These are phyloP conservation scores for Ctena decussata DNA, from an alignment of 2,888 invertebrate genomes.

Conservation along the genomic window DNA sequence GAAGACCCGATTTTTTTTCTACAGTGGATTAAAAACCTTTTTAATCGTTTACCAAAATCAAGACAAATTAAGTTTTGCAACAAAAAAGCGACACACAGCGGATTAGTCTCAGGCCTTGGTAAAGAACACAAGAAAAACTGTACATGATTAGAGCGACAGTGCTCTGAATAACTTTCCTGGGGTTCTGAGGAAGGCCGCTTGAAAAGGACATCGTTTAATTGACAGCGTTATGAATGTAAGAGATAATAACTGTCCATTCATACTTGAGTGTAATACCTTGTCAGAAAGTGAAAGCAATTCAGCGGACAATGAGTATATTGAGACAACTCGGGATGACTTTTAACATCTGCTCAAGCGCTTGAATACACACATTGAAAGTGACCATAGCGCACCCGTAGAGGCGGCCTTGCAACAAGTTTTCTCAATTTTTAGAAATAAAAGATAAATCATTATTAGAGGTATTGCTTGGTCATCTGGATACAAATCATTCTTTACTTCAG, in stretches of 20 bases:
- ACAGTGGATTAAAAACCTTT: too few relatives aligned
- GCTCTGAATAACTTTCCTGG: neutral
- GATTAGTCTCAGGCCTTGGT: too few relatives aligned
- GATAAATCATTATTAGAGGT: neutral
- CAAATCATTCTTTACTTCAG: too few relatives aligned
- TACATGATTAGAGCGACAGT: neutral
- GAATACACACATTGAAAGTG: constrained; percentile 42
- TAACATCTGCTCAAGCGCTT: constrained; percentile 20
- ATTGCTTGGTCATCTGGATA: neutral
- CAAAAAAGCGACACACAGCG: too few relatives aligned
- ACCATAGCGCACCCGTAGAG: neutral
- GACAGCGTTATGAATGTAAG: neutral
- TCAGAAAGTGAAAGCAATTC: neutral
- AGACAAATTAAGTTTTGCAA: too few relatives aligned
- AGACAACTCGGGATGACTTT: neutral
- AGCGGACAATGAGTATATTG: neutral
- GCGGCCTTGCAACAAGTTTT: neutral
- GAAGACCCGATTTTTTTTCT: too few relatives aligned
- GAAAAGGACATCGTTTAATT: constrained; percentile 12
- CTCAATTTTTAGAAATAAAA: neutral
- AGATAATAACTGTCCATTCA: constrained; percentile 12
- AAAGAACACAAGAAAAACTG: too few relatives aligned
- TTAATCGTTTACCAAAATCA: too few relatives aligned
- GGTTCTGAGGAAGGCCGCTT: neutral
- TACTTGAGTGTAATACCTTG: constrained; percentile 11